Base-by-base conservation (phyloP, 2,888 invertebrate genomes). In the Belgica antarctica region DNA sequence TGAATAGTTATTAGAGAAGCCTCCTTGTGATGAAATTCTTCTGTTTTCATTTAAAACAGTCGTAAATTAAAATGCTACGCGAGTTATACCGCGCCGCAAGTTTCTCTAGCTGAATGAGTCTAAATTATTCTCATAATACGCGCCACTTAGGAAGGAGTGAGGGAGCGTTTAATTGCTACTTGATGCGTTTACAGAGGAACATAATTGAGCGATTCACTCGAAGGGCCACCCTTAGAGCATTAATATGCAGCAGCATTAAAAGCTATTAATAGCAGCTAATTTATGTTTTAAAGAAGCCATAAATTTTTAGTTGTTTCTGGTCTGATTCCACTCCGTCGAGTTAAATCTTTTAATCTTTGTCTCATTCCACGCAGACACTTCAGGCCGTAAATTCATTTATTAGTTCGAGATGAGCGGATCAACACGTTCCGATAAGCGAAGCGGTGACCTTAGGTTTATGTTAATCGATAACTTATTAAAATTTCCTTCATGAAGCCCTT, bases 261-360 rank as follows among this genome's bases (percentile, higher is more conserved):
- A 25, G 1, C 59, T 59, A 59, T 59, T 59, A 59, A 59, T 59
- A 59, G 59, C n/a, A 15, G 27, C n/a, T 59, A 59, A 59, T 59
- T 59, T 25, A 59, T 59, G 59, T 25, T 59, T 27, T 59, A 27
- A 25, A 59, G 25, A 4, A 27, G 25, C 25, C 4, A 59, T 59
- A 27, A 59, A 59, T 59, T 59, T n/a, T 12, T 27, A n/a, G 59
- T n/a, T n/a, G 59, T 59, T 59, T 59, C 59, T 59, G 59, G 59
- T 59, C n/a, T 59, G 22, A 52, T 52, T 52, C 17, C 52, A 31
- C 46, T 31, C 46, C n/a, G n/a, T n/a, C 46, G 17, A 7, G 15
- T 46, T 7, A 25, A 27, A 27, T 59, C 59, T 25, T 15, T 27
- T 59, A 59, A 52, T 52, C 52, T 52, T 52, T 22, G 52, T 52